Evolutionary conservation across 2,888 invertebrate genomes (phyloP), one percentile per base, ranked within the genome.

Genomic region (Erebia aethiops): DNA sequence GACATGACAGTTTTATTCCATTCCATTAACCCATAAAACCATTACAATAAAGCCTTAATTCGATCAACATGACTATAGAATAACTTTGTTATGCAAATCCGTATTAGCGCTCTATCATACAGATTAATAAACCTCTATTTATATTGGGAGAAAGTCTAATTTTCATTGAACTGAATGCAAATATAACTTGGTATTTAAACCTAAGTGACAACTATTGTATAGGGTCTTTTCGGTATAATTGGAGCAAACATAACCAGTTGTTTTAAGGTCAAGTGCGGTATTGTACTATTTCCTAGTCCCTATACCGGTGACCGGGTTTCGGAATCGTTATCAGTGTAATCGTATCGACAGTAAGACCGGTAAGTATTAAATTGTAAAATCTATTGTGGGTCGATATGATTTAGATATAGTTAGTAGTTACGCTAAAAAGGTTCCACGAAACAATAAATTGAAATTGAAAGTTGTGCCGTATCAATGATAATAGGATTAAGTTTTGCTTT

Each of bases 251-350:
- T 18, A 74, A 76, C 75, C 71, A 71, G 76, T 73, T 49, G 43
- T 68, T 75, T 70, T 72, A 61, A 60, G 76, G 77, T 75, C 77
- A 77, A 78, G 77, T 73, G 76, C 77, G 77, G 71, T 75, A 74
- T 65, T 72, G 70, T 65, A n/a, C n/a, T n/a, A 69, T 70, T 74
- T 77, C 77, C 77, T 77, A 70, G 70, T 74, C 71, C 52, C 56
- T 69, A 67, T 61, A 61, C 64, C 66, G 66, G 71, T 72, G 67
- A 71, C 75, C 57, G 52, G 41, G 73, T 67, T 71, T 69, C 11
- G 16, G 49, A 69, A 68, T 35, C 41, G 72, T 16, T 57, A 67
- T 66, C 16, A 14, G 43, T 60, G 5, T 16, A 41, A 60, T 7
- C 57, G 51, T 46, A 62, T 26, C 26, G 13, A 70, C 26, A 63